Evolutionary conservation across 1,140 invertebrate species (phyloP).

Genomic region (Drosophila erecta): DNA sequence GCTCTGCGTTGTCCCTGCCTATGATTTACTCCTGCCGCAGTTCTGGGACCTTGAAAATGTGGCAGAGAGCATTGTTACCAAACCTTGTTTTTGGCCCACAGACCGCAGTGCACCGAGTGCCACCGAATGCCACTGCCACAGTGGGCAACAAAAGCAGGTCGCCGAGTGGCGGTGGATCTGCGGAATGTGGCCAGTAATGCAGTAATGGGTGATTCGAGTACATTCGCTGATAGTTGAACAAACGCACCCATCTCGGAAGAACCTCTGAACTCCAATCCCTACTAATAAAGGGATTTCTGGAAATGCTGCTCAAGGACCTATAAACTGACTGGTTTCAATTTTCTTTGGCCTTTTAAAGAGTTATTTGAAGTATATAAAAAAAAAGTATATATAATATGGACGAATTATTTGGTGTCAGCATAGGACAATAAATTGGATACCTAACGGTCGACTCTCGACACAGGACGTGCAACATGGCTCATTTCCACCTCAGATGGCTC

Average conservation of each 20-base stretch:
- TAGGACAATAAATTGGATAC: slow-evolving; percentile 6
- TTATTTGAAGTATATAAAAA: no score
- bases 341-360: neutral
- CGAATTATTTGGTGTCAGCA: neutral
- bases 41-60: slow-evolving; percentile 77
- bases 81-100: slow-evolving; percentile 43
- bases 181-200: neutral
- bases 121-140: slow-evolving; percentile 17
- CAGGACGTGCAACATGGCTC: slow-evolving; percentile 43
- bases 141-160: slow-evolving; percentile 37
- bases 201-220: slow-evolving; percentile 7
- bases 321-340: no score
- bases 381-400: no score
- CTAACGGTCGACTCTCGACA: slow-evolving; percentile 9
- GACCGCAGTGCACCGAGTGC: slow-evolving; percentile 17
- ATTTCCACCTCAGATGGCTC: slow-evolving; percentile 46
- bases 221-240: neutral
- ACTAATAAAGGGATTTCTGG: no score
- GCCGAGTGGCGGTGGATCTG: neutral
- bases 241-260: neutral
- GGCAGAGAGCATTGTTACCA: slow-evolving; percentile 63
- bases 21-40: slow-evolving; percentile 72
- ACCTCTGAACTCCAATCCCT: neutral
- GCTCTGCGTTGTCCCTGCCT: slow-evolving; percentile 32
- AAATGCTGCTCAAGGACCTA: no score